Evolutionary conservation across 2,888 invertebrate genomes (phyloP).

Genomic region (Drosophila maculinotata): DNA sequence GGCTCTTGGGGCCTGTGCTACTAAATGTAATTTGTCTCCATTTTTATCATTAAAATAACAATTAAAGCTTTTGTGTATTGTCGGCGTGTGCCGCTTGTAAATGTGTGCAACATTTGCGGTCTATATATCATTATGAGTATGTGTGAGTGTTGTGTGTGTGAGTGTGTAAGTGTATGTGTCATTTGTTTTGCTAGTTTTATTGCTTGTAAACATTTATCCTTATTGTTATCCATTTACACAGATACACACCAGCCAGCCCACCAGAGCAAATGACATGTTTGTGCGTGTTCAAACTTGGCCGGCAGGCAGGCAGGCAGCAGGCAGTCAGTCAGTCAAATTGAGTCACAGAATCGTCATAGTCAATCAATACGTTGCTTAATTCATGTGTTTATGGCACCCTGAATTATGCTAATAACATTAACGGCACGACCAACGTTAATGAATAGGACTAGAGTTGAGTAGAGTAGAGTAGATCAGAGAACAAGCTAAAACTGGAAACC

Average conservation of each 20-base stretch:
- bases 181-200: conserved; percentile 69
- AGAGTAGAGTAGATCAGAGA: neutral
- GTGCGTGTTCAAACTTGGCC: conserved; percentile 23
- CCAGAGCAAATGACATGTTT: conserved; percentile 39
- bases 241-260: conserved; percentile 7
- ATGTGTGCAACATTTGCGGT: conserved; percentile 73
- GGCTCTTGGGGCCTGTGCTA: conserved; percentile 44
- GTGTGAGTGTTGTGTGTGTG: conserved; percentile 11
- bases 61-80: conserved; percentile 70
- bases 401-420: conserved; percentile 67
- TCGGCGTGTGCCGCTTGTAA: conserved; percentile 50
- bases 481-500: conserved; percentile 18
- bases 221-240: conserved; percentile 58
- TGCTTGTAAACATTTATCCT: conserved; percentile 77
- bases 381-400: conserved; percentile 60
- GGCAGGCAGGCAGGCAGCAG: too few species aligned
- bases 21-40: conserved; percentile 74
- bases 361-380: conserved; percentile 68
- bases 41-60: conserved; percentile 81
- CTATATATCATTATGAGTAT: conserved; percentile 60
- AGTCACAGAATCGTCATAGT: conserved; percentile 42
- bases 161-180: conserved; percentile 18
- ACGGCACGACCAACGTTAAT: conserved; percentile 24
- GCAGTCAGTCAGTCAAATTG: too few species aligned
- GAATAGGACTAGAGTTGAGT: conserved; percentile 2